These are phyloP conservation scores for Eristalis intricaria DNA, from an alignment of 2,888 invertebrate species.

Conservation along the genomic window DNA sequence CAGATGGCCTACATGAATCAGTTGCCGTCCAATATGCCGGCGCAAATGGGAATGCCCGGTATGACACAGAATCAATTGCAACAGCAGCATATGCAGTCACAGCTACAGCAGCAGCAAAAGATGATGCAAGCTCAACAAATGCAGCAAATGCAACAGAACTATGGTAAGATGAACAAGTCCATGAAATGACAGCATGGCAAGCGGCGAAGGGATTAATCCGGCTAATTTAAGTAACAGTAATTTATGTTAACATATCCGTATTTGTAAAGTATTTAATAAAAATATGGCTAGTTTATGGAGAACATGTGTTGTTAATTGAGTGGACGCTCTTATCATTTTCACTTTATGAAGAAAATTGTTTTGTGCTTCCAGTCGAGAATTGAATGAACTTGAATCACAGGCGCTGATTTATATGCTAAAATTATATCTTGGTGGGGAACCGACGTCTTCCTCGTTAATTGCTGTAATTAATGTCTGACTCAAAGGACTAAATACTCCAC, in stretches of 20 bases:
- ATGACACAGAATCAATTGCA: slow-evolving; percentile 77
- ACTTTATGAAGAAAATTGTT: no score
- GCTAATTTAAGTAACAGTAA: not conserved
- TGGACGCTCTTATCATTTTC: not conserved
- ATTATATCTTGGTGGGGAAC: no score
- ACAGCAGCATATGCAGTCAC: slow-evolving; percentile 81
- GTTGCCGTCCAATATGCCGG: slow-evolving; percentile 56
- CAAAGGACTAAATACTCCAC: no score
- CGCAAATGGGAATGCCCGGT: slow-evolving; percentile 67
- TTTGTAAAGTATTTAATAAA: not conserved
- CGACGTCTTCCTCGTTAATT: no score
- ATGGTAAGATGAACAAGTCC: slow-evolving; percentile 60
- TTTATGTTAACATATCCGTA: slow-evolving; percentile 26
- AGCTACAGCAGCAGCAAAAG: slow-evolving; percentile 79
- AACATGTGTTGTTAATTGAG: not conserved
- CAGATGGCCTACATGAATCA: slow-evolving; percentile 59
- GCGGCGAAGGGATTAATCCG: not conserved
- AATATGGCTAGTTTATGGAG: not conserved
- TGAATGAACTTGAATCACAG: no score
- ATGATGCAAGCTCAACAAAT: slow-evolving; percentile 81
- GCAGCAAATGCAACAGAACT: slow-evolving; percentile 83
- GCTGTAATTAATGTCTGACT: no score
- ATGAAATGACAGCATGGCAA: slow-evolving; percentile 78
- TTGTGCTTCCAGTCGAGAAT: no score
- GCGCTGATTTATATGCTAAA: no score